Conservation (phyloP, 2,888 invertebrate species). For the Agrotis exclamationis region DNA sequence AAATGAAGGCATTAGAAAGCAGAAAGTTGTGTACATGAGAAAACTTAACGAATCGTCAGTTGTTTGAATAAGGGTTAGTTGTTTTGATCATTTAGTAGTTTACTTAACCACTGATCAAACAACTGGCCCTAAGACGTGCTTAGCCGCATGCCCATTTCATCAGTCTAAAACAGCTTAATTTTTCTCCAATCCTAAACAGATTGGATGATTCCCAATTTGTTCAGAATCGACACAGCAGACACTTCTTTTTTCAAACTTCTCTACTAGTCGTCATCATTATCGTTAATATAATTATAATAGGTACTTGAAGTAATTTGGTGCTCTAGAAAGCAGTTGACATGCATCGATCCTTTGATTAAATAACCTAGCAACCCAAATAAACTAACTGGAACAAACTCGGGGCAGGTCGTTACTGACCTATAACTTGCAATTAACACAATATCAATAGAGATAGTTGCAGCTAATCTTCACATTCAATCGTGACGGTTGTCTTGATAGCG, state of each 20-base stretch:
- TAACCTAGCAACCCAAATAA: constrained; percentile 31
- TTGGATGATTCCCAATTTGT: background rate
- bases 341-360: constrained; percentile 3
- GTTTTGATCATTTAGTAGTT: no score
- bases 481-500: constrained; percentile 54
- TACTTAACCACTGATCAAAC: no score
- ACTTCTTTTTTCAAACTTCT: background rate
- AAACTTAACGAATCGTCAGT: background rate
- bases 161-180: no score
- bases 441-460: constrained; percentile 49
- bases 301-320: background rate
- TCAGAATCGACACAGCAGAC: no score
- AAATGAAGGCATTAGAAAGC: background rate
- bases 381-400: constrained; percentile 19
- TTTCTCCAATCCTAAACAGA: no score
- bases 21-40: background rate
- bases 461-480: constrained; percentile 54
- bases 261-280: background rate
- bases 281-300: background rate
- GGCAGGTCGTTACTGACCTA: constrained; percentile 50
- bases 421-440: constrained; percentile 53
- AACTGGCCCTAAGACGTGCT: no score
- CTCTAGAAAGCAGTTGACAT: background rate
- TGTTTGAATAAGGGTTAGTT: background rate
- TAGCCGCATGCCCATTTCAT: no score